Conservation (phyloP, 1,140 invertebrate genomes). For the Pararge aegeria region DNA sequence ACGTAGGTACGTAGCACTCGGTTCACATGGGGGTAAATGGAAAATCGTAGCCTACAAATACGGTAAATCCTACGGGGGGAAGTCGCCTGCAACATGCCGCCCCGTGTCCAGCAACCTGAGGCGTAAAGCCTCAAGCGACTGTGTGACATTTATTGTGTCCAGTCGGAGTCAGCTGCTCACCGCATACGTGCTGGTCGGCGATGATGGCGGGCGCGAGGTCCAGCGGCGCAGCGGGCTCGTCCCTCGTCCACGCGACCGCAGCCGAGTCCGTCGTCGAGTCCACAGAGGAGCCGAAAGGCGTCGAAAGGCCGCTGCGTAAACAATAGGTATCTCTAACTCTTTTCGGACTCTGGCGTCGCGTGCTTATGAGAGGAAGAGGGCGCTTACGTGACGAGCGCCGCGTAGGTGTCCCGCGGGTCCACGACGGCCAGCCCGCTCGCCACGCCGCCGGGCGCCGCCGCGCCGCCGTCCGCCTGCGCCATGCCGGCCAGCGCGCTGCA, state of each 20-base stretch:
- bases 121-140: too few relatives aligned
- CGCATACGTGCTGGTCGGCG: constrained; percentile 47
- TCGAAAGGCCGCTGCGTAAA: constrained; percentile 44
- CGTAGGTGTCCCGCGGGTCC: constrained; percentile 85
- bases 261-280: constrained; percentile 15
- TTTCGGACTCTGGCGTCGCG: neutral
- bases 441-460: constrained; percentile 38
- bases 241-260: constrained; percentile 34
- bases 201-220: constrained; percentile 61
- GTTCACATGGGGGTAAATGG: too few relatives aligned
- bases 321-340: neutral
- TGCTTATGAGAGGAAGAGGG: neutral
- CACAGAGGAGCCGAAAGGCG: constrained; percentile 42
- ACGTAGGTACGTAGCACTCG: too few relatives aligned
- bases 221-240: constrained; percentile 40
- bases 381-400: constrained; percentile 84
- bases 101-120: too few relatives aligned
- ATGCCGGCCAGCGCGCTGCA: constrained; percentile 41
- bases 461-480: constrained; percentile 43
- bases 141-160: too few relatives aligned
- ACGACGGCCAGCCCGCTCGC: constrained; percentile 83
- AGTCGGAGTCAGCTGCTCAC: too few relatives aligned
- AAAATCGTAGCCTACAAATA: too few relatives aligned
- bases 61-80: too few relatives aligned
- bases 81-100: too few relatives aligned